These are phyloP conservation scores for Pavo muticus DNA, from an alignment of 2,113 vertebrate genomes.

Conservation along the genomic window DNA sequence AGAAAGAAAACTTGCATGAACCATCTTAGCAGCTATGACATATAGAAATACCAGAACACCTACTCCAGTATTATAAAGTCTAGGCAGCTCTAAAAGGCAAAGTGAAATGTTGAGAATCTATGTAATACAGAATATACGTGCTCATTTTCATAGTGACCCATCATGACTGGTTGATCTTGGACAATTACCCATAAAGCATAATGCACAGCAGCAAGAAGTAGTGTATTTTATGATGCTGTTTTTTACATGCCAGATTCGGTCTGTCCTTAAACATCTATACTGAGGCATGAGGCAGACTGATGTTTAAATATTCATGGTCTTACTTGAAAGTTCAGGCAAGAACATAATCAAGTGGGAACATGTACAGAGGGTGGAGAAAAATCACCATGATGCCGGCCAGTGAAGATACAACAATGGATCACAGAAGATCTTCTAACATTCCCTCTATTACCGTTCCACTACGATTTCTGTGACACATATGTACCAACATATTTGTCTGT, in stretches of 20 bases:
- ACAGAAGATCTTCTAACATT: not conserved
- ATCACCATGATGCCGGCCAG: not conserved
- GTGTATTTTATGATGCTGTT: not conserved
- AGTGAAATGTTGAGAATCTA: not conserved
- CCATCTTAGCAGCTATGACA: not conserved
- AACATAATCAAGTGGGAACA: not conserved
- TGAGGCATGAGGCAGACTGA: not conserved
- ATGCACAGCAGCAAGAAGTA: rapidly evolving
- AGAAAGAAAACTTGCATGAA: not conserved
- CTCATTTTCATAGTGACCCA: not conserved
- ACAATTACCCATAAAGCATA: not conserved
- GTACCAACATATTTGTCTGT: not conserved
- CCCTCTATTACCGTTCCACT: rapidly evolving
- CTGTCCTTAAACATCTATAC: not conserved
- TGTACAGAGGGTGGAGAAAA: not conserved
- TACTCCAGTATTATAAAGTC: not conserved
- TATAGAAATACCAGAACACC: not conserved
- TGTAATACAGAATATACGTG: no score
- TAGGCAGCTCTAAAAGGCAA: not conserved
- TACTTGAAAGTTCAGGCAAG: not conserved
- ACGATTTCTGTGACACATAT: not conserved
- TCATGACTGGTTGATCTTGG: not conserved
- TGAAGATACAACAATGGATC: not conserved
- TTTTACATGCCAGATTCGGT: not conserved
- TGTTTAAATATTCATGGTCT: not conserved